A percentile compares a stretch with the other conserved stretches of the same genome.
Evolutionary conservation across 1,140 invertebrate genomes (phyloP).

Genomic region (Papilio polyxenes): DNA sequence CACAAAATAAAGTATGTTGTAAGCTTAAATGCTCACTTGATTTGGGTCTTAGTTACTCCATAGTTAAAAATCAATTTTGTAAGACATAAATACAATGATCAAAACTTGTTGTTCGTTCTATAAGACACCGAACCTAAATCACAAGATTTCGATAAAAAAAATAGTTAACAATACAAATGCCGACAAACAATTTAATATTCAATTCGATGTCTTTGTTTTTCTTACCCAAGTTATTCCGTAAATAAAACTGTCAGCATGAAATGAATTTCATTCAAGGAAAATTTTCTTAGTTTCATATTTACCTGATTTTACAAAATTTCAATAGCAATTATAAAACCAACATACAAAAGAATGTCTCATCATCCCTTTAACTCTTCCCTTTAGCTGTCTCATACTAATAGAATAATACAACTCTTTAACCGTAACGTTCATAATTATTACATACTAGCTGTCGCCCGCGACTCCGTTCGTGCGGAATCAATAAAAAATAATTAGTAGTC

Average conservation of each 20-base stretch:
- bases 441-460: too few species aligned
- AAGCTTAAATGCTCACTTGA: too few species aligned
- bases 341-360: neutral
- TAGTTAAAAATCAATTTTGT: too few species aligned
- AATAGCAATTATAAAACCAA: neutral
- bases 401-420: too few species aligned
- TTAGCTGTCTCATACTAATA: too few species aligned
- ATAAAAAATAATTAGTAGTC: too few species aligned
- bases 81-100: constrained; percentile 40
- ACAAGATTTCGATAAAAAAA: constrained; percentile 2
- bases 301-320: neutral
- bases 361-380: too few species aligned
- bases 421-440: neutral
- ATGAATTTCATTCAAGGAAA: neutral
- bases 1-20: too few species aligned
- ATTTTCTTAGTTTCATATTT: neutral
- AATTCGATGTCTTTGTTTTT: constrained; percentile 18
- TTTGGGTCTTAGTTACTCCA: too few species aligned
- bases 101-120: constrained; percentile 39
- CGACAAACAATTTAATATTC: neutral
- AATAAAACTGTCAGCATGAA: constrained; percentile 7
- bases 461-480: too few species aligned
- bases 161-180: neutral
- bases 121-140: neutral
- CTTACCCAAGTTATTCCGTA: neutral